phyloP scores from a whole-genome alignment of 2,888 invertebrate species.

The Drosophila gaucha region DNA sequence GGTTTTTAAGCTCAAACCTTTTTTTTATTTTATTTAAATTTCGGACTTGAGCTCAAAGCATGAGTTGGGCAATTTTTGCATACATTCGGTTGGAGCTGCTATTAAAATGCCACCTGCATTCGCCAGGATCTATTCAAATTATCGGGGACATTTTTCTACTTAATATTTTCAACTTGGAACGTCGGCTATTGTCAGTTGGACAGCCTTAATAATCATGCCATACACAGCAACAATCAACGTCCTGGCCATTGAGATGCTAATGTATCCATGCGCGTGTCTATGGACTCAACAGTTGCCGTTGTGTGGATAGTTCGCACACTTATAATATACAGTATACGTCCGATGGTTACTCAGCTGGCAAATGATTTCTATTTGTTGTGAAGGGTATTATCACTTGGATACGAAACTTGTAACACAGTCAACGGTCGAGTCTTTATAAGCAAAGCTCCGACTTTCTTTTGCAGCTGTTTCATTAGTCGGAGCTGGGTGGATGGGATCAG shows the following conservation, averaged over 20 bases:
- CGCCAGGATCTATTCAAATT: slow-evolving; percentile 16
- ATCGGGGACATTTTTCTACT: slow-evolving; percentile 11
- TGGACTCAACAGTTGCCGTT: slow-evolving; percentile 15
- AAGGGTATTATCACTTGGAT: not conserved
- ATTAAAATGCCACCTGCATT: slow-evolving; percentile 37
- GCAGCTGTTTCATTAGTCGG: no score
- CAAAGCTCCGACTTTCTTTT: no score
- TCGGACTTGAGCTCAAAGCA: not conserved
- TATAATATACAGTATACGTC: not conserved
- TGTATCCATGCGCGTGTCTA: slow-evolving; percentile 24
- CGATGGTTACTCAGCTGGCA: slow-evolving; percentile 12
- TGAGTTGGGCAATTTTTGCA: slow-evolving; percentile 6
- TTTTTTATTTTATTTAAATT: slow-evolving; percentile 1
- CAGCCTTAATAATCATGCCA: slow-evolving; percentile 19
- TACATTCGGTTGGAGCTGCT: slow-evolving; percentile 5
- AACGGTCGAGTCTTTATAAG: no score
- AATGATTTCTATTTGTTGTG: not conserved
- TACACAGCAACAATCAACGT: slow-evolving; percentile 16
- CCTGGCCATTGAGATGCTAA: slow-evolving; percentile 39
- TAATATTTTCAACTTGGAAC: slow-evolving; percentile 27
- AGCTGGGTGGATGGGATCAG: no score
- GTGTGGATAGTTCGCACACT: not conserved
- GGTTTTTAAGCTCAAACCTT: no score
- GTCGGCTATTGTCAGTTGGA: slow-evolving; percentile 27
- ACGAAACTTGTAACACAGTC: not conserved